Base-by-base conservation (phyloP, 1,140 invertebrate genomes). In the Tribolium castaneum region DNA sequence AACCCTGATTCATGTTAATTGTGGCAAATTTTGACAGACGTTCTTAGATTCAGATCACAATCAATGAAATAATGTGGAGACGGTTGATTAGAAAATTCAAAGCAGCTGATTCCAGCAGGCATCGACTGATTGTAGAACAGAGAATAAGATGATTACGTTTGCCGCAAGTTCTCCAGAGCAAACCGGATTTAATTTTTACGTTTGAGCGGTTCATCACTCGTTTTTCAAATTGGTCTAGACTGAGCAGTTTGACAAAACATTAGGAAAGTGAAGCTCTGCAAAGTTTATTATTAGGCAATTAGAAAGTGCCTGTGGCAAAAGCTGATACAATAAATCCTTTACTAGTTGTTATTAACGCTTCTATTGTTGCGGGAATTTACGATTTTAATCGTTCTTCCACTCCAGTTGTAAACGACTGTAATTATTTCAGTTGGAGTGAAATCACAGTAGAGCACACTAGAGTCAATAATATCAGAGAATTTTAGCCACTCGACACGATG, bases 321-420 rank as follows among this genome's bases (percentile, higher is more conserved):
- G 59, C 12, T 35, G 30, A 66, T 66, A 66, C 35, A 66, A 66
- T 66, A 66, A 66, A 66, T 66, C 59, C 59, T 66, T 66, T 66
- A 66, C 25, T 66, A 66, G 59, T 66, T 35, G 59, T 66, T 66
- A 66, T 66, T 66, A 66, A 66, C 59, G 59, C 30, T 66, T 14
- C 59, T 66, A 66, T 66, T 66, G 59, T 66, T 66, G 59, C 35
- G 59, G 9, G 30, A 66, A 66, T 66, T 66, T 66, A 66, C 59
- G 59, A 66, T 66, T 66, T 66, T 66, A 66, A 66, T 66, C 59
- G 59, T 66, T 66, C 59, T 66, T 66, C 59, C 59, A 66, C 25
- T 66, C 25, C n/a, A 66, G 59, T 66, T 66, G 59, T 66, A 66
- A 66, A 66, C 59, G 59, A 66, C 30, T 12, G 59, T 66, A 66